Percentiles rank a stretch among this genome's conserved stretches.
These are phyloP conservation scores for Plebejus melissa DNA, from an alignment of 2,888 invertebrate genomes.

Conservation along the genomic window DNA sequence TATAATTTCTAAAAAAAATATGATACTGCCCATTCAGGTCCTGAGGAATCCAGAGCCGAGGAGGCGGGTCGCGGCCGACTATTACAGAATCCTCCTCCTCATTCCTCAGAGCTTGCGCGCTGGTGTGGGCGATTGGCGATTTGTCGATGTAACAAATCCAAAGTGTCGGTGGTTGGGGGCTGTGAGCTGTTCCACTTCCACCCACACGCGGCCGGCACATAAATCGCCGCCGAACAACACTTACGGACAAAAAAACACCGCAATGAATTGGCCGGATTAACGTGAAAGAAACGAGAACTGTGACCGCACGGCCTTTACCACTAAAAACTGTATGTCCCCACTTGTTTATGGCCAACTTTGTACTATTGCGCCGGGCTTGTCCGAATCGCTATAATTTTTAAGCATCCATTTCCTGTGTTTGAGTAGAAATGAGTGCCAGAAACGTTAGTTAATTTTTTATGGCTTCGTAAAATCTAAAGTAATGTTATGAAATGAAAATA, in stretches of 20 bases:
- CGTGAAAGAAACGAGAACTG: slow-evolving; percentile 13
- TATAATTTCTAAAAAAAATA: neutral
- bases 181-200: neutral
- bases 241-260: slow-evolving; percentile 21
- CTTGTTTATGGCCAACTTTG: slow-evolving; percentile 13
- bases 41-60: neutral
- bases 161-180: neutral
- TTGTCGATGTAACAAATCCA: slow-evolving; percentile 24
- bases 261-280: slow-evolving; percentile 9
- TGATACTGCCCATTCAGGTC: neutral
- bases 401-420: slow-evolving; percentile 11
- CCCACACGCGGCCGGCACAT: slow-evolving; percentile 21
- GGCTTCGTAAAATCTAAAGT: neutral
- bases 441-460: neutral
- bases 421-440: slow-evolving; percentile 2
- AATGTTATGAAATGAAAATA: neutral
- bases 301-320: slow-evolving; percentile 1
- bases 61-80: neutral
- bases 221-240: slow-evolving; percentile 19
- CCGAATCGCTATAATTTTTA: slow-evolving; percentile 11
- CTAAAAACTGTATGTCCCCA: slow-evolving; percentile 12
- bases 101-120: neutral
- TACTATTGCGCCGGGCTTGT: slow-evolving; percentile 5
- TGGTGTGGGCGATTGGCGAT: slow-evolving; percentile 14
- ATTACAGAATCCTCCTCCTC: neutral